Percentiles rank a stretch among this genome's conserved stretches.
Evolutionary conservation across 2,797 vertebrate species (phyloP).

Genomic region (Chromis chromis): DNA sequence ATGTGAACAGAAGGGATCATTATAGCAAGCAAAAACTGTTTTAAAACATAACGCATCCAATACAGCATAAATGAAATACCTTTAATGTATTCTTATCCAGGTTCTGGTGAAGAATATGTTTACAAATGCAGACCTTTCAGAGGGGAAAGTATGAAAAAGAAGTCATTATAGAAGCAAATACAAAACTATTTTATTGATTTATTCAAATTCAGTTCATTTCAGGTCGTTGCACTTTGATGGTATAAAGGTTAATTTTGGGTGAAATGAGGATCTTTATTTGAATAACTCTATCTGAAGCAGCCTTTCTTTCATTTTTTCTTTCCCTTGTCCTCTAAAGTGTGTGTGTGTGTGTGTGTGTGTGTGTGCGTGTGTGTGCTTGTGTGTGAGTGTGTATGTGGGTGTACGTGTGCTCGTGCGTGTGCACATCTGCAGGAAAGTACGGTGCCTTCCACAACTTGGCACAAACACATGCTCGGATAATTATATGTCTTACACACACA

Average conservation of each 20-base stretch:
- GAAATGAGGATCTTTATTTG: slow-evolving; percentile 25
- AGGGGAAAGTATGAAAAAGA: neutral
- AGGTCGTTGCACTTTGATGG: slow-evolving; percentile 5
- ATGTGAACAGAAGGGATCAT: neutral
- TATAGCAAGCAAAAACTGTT: neutral
- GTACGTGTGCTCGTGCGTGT: neutral
- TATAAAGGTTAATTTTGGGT: slow-evolving; percentile 14
- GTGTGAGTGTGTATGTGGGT: neutral
- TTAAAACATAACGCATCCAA: too few relatives aligned
- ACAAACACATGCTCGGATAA: slow-evolving; percentile 79
- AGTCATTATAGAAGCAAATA: neutral
- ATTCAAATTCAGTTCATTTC: neutral
- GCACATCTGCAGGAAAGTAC: slow-evolving; percentile 79
- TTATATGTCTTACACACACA: slow-evolving; percentile 68
- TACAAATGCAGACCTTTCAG: neutral
- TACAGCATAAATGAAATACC: neutral
- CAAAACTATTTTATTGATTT: too few relatives aligned
- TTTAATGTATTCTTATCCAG: neutral
- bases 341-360: neutral
- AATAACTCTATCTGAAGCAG: neutral
- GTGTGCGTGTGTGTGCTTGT: neutral
- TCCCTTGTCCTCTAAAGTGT: neutral
- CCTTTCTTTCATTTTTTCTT: slow-evolving; percentile 9
- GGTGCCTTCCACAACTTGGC: slow-evolving; percentile 77
- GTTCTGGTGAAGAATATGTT: neutral